These are phyloP conservation scores for Cecropterus lyciades DNA, from an alignment of 1,140 invertebrate species.

Conservation along the genomic window DNA sequence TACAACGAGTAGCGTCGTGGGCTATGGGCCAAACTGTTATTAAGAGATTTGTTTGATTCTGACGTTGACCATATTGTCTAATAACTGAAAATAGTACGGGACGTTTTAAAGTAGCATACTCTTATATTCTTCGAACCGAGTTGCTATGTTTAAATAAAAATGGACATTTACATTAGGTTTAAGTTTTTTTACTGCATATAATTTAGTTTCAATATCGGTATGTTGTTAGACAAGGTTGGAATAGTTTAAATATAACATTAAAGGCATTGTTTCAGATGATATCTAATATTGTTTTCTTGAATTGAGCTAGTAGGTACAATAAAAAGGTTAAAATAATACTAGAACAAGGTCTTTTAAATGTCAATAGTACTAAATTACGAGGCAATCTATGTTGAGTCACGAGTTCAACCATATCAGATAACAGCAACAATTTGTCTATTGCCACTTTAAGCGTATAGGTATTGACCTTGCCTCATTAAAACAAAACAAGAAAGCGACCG, in stretches of 20 bases:
- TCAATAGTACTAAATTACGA: conserved; percentile 57
- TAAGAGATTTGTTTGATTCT: too few species aligned
- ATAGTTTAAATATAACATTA: background rate
- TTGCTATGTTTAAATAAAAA: too few species aligned
- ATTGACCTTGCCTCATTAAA: conserved; percentile 57
- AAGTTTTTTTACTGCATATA: too few species aligned
- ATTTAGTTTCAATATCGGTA: too few species aligned
- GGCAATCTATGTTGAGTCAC: conserved; percentile 69
- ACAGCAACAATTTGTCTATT: conserved; percentile 68
- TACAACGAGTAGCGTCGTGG: too few species aligned
- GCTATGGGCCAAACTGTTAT: too few species aligned
- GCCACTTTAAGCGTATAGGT: conserved; percentile 55
- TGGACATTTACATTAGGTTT: too few species aligned
- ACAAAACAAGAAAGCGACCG: conserved; percentile 39
- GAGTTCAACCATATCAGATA: conserved; percentile 72
- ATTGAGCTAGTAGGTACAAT: conserved; percentile 24
- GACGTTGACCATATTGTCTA: too few species aligned
- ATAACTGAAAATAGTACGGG: too few species aligned
- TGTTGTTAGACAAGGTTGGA: too few species aligned
- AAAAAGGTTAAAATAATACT: conserved; percentile 50
- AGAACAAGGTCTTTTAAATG: conserved; percentile 69
- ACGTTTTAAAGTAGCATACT: too few species aligned
- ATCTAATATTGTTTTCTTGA: conserved; percentile 25
- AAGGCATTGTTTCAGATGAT: conserved; percentile 4
- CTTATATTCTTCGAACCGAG: too few species aligned